Evolutionary conservation across 1,140 invertebrate species (phyloP).

Genomic region (Zaprionus ornatus): DNA sequence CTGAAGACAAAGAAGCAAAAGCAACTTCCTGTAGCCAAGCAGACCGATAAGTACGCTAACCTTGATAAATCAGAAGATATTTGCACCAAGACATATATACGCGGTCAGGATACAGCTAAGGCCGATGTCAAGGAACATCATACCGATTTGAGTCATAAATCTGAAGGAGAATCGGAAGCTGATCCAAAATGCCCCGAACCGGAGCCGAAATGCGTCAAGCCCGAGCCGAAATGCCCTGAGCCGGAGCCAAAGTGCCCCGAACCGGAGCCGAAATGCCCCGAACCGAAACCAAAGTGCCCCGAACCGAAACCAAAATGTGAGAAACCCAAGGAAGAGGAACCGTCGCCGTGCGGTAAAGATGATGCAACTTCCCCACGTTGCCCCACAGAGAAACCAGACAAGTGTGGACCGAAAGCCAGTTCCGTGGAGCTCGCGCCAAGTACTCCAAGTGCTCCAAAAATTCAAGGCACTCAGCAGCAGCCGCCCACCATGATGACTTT

Average conservation of each 20-base stretch:
- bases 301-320: no score
- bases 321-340: background rate
- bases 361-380: no score
- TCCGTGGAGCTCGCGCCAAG: background rate
- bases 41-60: background rate
- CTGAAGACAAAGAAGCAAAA: constrained; percentile 7
- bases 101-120: constrained; percentile 14
- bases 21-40: background rate
- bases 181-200: background rate
- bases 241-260: no score
- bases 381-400: no score
- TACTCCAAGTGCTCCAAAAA: background rate
- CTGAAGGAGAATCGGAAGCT: background rate
- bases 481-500: background rate
- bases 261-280: no score
- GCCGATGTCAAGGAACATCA: constrained; percentile 57
- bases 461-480: background rate
- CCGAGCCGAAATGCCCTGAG: background rate
- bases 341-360: no score
- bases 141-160: constrained; percentile 15
- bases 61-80: constrained; percentile 19
- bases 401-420: background rate
- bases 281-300: no score
- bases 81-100: constrained; percentile 59
- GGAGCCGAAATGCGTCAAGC: background rate